Percentiles rank a stretch among this genome's conserved stretches.
These are phyloP conservation scores for Pongo abelii DNA, from an alignment of 2,113 vertebrate genomes.

Conservation along the genomic window DNA sequence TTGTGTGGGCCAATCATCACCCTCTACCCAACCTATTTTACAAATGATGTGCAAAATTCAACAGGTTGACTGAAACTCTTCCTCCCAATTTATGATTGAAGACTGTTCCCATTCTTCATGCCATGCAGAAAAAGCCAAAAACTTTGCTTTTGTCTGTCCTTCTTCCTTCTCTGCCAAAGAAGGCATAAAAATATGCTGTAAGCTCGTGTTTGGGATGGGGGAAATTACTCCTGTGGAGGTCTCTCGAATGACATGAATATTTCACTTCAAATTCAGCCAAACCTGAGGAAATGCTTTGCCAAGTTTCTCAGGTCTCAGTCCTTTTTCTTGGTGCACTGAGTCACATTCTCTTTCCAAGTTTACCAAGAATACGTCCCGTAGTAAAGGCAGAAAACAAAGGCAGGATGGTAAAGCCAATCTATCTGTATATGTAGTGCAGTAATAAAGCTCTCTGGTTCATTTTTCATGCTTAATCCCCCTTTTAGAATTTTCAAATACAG, in stretches of 20 bases:
- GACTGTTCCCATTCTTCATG: not conserved
- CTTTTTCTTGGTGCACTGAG: not conserved
- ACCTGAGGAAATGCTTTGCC: not conserved
- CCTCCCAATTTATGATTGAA: not conserved
- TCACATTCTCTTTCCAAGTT: not conserved
- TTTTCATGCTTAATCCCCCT: not conserved
- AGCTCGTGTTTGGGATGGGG: not conserved
- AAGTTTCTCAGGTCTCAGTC: not conserved
- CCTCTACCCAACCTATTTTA: not conserved
- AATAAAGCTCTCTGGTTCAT: not conserved
- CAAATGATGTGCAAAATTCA: not conserved
- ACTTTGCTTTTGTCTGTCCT: not conserved
- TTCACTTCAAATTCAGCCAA: slow-evolving; percentile 49
- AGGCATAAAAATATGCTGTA: not conserved
- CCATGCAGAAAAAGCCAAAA: not conserved
- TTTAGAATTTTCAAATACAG: not conserved
- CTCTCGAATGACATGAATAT: not conserved
- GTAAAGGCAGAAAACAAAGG: not conserved
- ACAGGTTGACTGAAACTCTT: not conserved
- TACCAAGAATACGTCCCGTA: not conserved
- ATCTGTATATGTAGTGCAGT: accelerated
- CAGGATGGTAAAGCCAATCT: not conserved
- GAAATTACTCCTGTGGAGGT: not conserved
- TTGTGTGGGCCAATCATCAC: not conserved
- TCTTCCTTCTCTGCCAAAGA: not conserved